Evolutionary conservation across 2,888 invertebrate species (phyloP).

Genomic region (Eupithecia exiguata): DNA sequence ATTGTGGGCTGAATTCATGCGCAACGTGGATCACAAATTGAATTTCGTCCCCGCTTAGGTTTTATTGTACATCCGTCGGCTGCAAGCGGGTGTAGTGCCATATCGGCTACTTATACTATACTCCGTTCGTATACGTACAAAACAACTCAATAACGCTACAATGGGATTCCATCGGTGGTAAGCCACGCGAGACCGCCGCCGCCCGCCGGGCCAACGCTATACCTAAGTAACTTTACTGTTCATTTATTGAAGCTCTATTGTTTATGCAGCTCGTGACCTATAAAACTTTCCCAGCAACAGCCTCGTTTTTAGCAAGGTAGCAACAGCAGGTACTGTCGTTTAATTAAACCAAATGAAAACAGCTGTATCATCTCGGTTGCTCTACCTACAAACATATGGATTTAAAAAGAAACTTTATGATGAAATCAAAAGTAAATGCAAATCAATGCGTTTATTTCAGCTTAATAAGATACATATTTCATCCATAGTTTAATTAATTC

Average conservation of each 20-base stretch:
- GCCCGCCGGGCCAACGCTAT: conserved; percentile 50
- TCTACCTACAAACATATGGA: neutral
- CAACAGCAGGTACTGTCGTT: conserved; percentile 1
- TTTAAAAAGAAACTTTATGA: neutral
- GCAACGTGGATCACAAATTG: conserved; percentile 46
- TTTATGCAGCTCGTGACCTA: conserved; percentile 61
- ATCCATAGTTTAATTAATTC: too few relatives aligned
- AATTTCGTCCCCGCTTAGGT: conserved; percentile 51
- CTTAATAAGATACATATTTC: too few relatives aligned
- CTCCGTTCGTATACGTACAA: conserved; percentile 59
- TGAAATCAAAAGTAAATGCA: neutral
- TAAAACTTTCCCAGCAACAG: conserved; percentile 48
- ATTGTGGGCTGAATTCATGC: conserved; percentile 33
- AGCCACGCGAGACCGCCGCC: conserved; percentile 69
- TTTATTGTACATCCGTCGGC: conserved; percentile 53
- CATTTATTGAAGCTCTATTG: conserved; percentile 63
- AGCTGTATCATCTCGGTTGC: neutral
- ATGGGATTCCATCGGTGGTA: conserved; percentile 75
- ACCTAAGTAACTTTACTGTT: conserved; percentile 57
- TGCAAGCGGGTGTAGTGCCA: conserved; percentile 60
- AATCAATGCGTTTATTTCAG: too few relatives aligned
- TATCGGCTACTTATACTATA: conserved; percentile 57
- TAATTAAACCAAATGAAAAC: conserved; percentile 9
- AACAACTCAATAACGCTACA: conserved; percentile 78
- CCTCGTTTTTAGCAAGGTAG: conserved; percentile 27